Evolutionary conservation across 2,888 invertebrate species (phyloP), one percentile per base, ranked within the genome.

Genomic region (Drosophila cyrtoloma): DNA sequence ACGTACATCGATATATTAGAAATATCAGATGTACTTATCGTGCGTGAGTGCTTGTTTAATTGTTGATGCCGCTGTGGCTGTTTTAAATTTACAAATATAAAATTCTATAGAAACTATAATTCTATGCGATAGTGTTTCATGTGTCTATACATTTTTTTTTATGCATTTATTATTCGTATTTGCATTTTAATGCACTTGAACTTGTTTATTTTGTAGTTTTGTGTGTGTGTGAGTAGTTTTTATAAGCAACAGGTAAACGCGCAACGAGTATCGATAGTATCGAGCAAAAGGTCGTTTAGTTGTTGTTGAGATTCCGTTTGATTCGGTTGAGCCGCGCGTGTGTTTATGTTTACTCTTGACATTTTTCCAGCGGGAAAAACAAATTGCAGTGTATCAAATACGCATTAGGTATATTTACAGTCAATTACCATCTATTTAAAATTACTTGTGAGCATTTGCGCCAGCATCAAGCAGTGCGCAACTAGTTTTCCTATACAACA

Each of bases 301-400:
- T 84, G 85, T 73, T 76, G 82, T 76, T 74, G 66, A 79, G 81
- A 71, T 70, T 82, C 62, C 71, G 66, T 61, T 70, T 73, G 59
- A 68, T 71, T 74, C 88, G 89, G 88, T 87, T 69, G 73, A 6
- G 52, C 35, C 62, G 78, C 79, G 82, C 60, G 58, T 57, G 60
- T 39, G 28, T 57, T 47, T 47, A 47, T 16, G 14, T 58, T 58
- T 59, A 37, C 44, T 32, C 33, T 19, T 44, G 22, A 64, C 32
- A 42, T 63, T 69, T 47, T 81, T 78, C 66, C 79, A 81, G 89
- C 84, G 89, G 79, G 75, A 89, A 86, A 86, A 68, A 71, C 47
- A 61, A 51, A 47, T 44, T 59, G 28, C 26, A 53, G 35, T 70
- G 26, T 42, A 39, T 28, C 32, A 57, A 70, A 56, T 52, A 62